A percentile compares a stretch with the other conserved stretches of the same genome.
Evolutionary conservation across 2,888 invertebrate genomes (phyloP).

Genomic region (Acanthosoma haemorrhoidale): DNA sequence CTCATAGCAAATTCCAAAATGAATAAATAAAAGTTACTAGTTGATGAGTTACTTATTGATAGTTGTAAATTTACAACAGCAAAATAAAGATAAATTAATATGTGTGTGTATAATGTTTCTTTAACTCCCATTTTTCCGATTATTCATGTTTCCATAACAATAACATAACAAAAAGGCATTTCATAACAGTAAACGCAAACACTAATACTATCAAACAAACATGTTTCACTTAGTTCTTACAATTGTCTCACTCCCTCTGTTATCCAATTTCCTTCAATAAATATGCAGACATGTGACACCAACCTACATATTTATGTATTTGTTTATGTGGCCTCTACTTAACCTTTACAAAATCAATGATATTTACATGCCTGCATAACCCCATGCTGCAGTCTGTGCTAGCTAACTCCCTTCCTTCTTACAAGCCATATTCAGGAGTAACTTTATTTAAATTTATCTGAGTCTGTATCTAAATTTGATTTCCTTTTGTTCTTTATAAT

Average conservation of each 20-base stretch:
- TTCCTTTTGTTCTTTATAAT: conserved; percentile 4
- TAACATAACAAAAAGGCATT: conserved; percentile 9
- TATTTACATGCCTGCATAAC: conserved; percentile 36
- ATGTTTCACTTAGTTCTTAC: neutral
- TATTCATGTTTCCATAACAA: neutral
- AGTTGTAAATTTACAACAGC: neutral
- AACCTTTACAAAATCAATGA: neutral
- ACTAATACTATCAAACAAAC: neutral
- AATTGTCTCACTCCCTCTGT: neutral
- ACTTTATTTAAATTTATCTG: too few relatives aligned
- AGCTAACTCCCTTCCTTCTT: conserved; percentile 39
- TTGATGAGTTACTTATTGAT: neutral
- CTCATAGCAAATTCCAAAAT: too few relatives aligned
- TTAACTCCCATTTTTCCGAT: neutral
- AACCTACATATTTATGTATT: neutral
- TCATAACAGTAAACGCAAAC: conserved; percentile 1
- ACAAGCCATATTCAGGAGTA: conserved; percentile 41
- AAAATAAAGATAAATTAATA: neutral
- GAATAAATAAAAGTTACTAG: neutral
- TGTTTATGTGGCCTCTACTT: conserved; percentile 1
- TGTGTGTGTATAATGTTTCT: neutral
- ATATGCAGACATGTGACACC: conserved; percentile 21
- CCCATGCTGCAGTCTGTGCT: conserved; percentile 44
- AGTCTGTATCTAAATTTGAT: neutral
- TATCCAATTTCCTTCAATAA: neutral